These are phyloP conservation scores for Cherax destructor DNA, from an alignment of 1,140 invertebrate species.

Conservation along the genomic window DNA sequence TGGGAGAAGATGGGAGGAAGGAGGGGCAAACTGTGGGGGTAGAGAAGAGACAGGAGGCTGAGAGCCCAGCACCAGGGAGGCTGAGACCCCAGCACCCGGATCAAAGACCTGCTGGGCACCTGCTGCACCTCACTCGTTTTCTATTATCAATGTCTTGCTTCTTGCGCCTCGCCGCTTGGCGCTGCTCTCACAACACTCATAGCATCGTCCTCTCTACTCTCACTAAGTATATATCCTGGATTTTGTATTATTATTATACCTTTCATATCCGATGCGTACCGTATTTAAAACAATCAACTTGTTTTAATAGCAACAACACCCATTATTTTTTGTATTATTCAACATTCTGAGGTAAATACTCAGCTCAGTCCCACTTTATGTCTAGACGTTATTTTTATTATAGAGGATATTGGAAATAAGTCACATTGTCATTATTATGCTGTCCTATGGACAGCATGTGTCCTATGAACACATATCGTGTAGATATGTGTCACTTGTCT, in stretches of 20 bases:
- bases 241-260: background rate
- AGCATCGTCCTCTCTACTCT: background rate
- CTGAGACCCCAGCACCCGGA: constrained; percentile 57
- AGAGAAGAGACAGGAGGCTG: constrained; percentile 33
- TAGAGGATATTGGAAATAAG: too few relatives aligned
- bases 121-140: constrained; percentile 37
- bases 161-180: background rate
- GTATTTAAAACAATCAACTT: too few relatives aligned
- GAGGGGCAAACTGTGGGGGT: background rate
- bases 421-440: too few relatives aligned
- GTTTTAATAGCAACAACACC: too few relatives aligned
- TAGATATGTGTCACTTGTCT: too few relatives aligned
- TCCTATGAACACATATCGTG: too few relatives aligned
- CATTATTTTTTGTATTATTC: too few relatives aligned
- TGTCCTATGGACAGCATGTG: too few relatives aligned
- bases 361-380: too few relatives aligned
- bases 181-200: background rate
- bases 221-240: background rate
- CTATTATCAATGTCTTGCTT: background rate
- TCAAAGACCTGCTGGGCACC: constrained; percentile 67
- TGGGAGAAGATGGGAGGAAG: constrained; percentile 19
- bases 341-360: too few relatives aligned
- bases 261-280: background rate
- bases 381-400: too few relatives aligned
- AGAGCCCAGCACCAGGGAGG: constrained; percentile 47